Evolutionary conservation across 2,888 invertebrate genomes (phyloP).

Genomic region (Agrotis segetum): DNA sequence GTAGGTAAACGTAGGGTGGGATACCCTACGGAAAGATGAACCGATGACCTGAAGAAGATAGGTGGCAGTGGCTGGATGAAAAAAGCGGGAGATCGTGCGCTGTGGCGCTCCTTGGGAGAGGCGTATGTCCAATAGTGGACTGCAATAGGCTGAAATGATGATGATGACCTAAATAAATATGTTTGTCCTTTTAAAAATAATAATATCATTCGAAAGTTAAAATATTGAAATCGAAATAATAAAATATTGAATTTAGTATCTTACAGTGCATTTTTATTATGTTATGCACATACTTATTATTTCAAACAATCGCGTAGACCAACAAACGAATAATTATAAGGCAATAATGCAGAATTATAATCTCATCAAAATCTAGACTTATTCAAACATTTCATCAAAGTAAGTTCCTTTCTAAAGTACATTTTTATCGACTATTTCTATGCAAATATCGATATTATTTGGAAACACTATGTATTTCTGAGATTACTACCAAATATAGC

Average conservation of each 20-base stretch:
- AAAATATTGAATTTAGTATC: too few relatives aligned
- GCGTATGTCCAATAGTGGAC: too few relatives aligned
- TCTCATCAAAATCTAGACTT: constrained; percentile 33
- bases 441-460: constrained; percentile 47
- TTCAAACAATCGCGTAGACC: not conserved
- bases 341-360: constrained; percentile 11
- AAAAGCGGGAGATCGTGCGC: too few relatives aligned
- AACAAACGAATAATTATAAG: constrained; percentile 17
- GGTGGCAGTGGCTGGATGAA: too few relatives aligned
- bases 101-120: too few relatives aligned
- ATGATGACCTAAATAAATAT: too few relatives aligned
- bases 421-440: constrained; percentile 46
- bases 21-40: too few relatives aligned
- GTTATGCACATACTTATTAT: constrained; percentile 18
- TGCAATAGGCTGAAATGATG: too few relatives aligned
- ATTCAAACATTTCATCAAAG: constrained; percentile 34
- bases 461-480: constrained; percentile 30
- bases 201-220: not conserved
- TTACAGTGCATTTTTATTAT: not conserved
- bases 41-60: too few relatives aligned
- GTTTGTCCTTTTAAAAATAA: not conserved
- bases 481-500: constrained; percentile 35
- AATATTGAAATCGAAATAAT: constrained; percentile 3
- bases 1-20: too few relatives aligned
- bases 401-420: constrained; percentile 50